Evolutionary conservation across 2,113 vertebrate species (phyloP).

Genomic region (Ranitomeya imitator): DNA sequence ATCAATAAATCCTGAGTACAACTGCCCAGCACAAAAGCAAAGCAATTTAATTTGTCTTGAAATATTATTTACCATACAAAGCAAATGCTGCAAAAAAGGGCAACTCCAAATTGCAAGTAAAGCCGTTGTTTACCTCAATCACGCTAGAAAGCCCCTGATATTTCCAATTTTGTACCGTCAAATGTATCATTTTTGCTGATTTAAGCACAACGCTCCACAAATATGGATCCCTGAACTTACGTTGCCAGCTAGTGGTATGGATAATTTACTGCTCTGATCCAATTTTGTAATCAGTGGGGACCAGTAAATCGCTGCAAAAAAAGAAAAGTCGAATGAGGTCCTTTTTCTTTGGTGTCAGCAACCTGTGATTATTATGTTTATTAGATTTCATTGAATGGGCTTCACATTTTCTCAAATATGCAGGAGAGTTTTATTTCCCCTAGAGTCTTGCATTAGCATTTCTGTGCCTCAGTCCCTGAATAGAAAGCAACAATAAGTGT

Average conservation of each 20-base stretch:
- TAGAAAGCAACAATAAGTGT: slow-evolving; percentile 75
- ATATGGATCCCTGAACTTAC: slow-evolving; percentile 77
- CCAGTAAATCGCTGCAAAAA: slow-evolving; percentile 75
- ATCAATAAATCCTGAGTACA: slow-evolving; percentile 69
- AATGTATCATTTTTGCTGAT: slow-evolving; percentile 85
- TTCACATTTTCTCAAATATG: slow-evolving; percentile 83
- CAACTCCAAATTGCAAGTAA: slow-evolving; percentile 74
- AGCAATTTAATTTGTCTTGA: slow-evolving; percentile 75
- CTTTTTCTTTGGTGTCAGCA: slow-evolving; percentile 84
- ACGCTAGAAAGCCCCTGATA: slow-evolving; percentile 75
- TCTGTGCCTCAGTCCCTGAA: slow-evolving; percentile 71
- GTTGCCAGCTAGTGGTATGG: slow-evolving; percentile 75
- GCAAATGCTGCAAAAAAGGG: slow-evolving; percentile 69
- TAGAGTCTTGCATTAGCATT: slow-evolving; percentile 80
- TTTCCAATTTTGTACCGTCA: slow-evolving; percentile 76
- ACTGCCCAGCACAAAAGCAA: slow-evolving; percentile 66
- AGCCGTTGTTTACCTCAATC: slow-evolving; percentile 71
- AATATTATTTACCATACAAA: slow-evolving; percentile 77
- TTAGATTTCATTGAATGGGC: slow-evolving; percentile 82
- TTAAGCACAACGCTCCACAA: slow-evolving; percentile 80
- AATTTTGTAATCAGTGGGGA: slow-evolving; percentile 84
- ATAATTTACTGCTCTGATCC: slow-evolving; percentile 81
- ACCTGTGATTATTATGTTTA: slow-evolving; percentile 80
- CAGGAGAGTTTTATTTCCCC: slow-evolving; percentile 78
- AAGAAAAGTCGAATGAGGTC: slow-evolving; percentile 76